A percentile compares a stretch with the other conserved stretches of the same genome.
phyloP scores from a whole-genome alignment of 2,888 invertebrate species.

The Acleris literana region DNA sequence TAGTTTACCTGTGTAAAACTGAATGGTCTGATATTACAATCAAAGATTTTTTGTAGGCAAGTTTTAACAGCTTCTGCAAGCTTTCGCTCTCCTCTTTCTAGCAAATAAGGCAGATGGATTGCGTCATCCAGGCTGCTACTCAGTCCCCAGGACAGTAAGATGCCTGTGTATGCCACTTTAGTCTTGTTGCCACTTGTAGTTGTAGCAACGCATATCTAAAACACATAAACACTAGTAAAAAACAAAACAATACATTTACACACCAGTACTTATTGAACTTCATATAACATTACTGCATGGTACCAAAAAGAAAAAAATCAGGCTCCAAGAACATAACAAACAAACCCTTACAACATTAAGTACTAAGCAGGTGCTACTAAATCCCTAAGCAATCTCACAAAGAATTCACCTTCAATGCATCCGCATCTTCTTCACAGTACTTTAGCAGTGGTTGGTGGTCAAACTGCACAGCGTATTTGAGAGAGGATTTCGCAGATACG shows the following conservation, averaged over 20 bases:
- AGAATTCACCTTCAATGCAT: slow-evolving; percentile 63
- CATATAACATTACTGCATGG: slow-evolving; percentile 1
- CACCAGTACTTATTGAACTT: not conserved
- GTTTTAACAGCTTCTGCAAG: slow-evolving; percentile 63
- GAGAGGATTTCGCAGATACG: slow-evolving; percentile 51
- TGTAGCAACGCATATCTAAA: slow-evolving; percentile 66
- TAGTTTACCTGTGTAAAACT: slow-evolving; percentile 70
- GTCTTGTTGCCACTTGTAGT: slow-evolving; percentile 50
- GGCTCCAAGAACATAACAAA: not conserved
- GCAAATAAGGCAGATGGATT: slow-evolving; percentile 71
- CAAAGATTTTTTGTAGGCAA: slow-evolving; percentile 69
- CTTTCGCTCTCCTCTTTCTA: slow-evolving; percentile 71
- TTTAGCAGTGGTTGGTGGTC: slow-evolving; percentile 63
- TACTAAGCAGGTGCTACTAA: no score
- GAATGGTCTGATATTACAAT: slow-evolving; percentile 71
- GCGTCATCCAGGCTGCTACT: slow-evolving; percentile 51
- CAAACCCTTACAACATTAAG: no score
- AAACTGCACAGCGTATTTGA: slow-evolving; percentile 62
- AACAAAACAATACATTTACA: slow-evolving; percentile 3
- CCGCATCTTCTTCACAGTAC: slow-evolving; percentile 67
- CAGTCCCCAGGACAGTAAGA: slow-evolving; percentile 73
- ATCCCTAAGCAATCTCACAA: not conserved
- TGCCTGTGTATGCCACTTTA: slow-evolving; percentile 63
- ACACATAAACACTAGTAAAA: slow-evolving; percentile 27
- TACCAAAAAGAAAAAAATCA: not conserved